phyloP scores from a whole-genome alignment of 2,797 vertebrate genomes.

The Silurus lanzhouensis region DNA sequence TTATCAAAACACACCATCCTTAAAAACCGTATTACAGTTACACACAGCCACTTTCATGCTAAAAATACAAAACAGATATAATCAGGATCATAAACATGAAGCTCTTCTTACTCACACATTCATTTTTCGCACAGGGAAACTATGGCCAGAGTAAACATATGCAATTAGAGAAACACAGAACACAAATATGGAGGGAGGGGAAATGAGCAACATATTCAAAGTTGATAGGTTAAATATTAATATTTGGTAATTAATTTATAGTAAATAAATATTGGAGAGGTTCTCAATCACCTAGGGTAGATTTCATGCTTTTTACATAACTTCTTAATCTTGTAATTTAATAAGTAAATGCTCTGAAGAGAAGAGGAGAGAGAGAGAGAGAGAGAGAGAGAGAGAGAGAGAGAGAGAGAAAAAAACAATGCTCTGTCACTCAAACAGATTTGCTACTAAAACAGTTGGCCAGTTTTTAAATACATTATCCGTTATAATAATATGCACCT shows the following conservation, averaged over 20 bases:
- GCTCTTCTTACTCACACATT: background rate
- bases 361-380: no score
- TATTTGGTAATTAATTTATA: slow-evolving; percentile 21
- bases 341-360: background rate
- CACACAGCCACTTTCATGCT: slow-evolving; percentile 9
- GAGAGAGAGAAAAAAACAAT: background rate
- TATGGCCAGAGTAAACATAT: background rate
- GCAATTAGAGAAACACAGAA: slow-evolving; percentile 2
- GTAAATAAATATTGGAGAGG: slow-evolving; percentile 43
- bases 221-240: background rate
- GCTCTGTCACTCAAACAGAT: background rate
- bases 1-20: background rate
- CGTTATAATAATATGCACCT: background rate
- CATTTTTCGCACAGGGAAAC: background rate
- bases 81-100: background rate
- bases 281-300: background rate
- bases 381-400: background rate
- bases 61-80: background rate
- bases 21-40: background rate
- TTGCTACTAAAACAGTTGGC: background rate
- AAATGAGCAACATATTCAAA: background rate
- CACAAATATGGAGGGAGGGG: background rate
- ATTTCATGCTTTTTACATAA: background rate
- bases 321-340: background rate
- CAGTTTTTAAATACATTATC: background rate